These are phyloP conservation scores for Catamblyrhynchus diadema DNA, from an alignment of 2,797 vertebrate species.

Conservation along the genomic window DNA sequence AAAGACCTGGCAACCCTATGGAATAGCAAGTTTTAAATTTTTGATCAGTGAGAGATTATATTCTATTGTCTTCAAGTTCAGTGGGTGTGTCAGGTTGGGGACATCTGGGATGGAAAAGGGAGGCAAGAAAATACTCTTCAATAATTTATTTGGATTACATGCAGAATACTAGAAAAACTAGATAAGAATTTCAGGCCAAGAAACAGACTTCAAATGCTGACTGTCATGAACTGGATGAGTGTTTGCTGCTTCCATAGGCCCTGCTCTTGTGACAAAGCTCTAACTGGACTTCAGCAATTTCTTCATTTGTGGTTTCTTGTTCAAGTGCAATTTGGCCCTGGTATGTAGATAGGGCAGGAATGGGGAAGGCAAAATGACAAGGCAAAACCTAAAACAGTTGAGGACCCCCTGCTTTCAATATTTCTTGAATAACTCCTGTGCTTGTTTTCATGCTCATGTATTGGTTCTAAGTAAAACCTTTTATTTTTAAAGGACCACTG, in stretches of 20 bases:
- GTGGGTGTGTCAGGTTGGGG: neutral
- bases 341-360: neutral
- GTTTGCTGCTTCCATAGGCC: neutral
- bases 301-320: neutral
- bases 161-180: neutral
- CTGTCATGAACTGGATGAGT: neutral
- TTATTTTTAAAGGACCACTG: neutral
- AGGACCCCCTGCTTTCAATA: neutral
- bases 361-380: neutral
- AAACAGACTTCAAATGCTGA: neutral
- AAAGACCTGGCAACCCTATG: neutral
- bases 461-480: neutral
- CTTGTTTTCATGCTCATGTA: neutral
- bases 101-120: neutral
- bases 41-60: neutral
- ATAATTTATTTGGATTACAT: neutral
- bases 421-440: neutral
- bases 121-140: neutral
- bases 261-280: neutral
- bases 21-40: neutral
- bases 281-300: neutral
- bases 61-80: neutral
- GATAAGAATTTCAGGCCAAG: neutral
- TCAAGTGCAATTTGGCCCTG: neutral
- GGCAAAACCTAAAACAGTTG: neutral